Conservation (phyloP, 2,888 invertebrate genomes). For the Rhagophthalmus giganteus region DNA sequence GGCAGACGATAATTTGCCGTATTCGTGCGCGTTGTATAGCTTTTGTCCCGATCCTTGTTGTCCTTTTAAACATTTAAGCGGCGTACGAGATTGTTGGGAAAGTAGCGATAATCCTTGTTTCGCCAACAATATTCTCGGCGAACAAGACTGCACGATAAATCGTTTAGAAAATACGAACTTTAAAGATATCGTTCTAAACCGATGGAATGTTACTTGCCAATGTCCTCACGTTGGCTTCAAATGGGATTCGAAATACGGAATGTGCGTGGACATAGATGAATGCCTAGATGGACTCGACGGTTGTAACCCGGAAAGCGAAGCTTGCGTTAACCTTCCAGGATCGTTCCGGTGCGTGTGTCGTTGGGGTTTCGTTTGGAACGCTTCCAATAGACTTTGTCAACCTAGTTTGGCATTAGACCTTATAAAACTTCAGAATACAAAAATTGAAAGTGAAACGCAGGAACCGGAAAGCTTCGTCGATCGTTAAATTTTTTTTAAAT, state of each 20-base stretch:
- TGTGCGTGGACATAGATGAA: constrained; percentile 67
- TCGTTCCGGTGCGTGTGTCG: constrained; percentile 57
- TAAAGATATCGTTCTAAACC: constrained; percentile 58
- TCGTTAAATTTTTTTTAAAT: constrained; percentile 16
- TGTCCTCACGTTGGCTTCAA: constrained; percentile 59
- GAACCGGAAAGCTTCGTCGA: constrained; percentile 18
- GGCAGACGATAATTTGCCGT: constrained; percentile 60
- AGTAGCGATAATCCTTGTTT: constrained; percentile 60
- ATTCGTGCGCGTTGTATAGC: constrained; percentile 65
- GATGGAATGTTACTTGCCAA: constrained; percentile 64
- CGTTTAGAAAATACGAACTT: constrained; percentile 50
- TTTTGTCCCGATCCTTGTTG: constrained; percentile 72
- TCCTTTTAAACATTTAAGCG: constrained; percentile 56
- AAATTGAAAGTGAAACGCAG: constrained; percentile 9
- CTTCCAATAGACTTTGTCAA: constrained; percentile 39
- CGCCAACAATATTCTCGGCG: constrained; percentile 45
- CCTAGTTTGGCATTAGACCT: constrained; percentile 41
- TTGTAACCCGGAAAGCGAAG: constrained; percentile 55
- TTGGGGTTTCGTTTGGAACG: constrained; percentile 55
- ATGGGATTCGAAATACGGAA: constrained; percentile 64
- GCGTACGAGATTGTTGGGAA: constrained; percentile 55
- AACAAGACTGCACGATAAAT: constrained; percentile 48
- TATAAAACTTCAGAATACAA: constrained; percentile 39
- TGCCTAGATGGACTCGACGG: constrained; percentile 54
- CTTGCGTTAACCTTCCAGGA: constrained; percentile 63